Evolutionary conservation across 2,888 invertebrate species (phyloP), one percentile per base, ranked within the genome.

Genomic region (Hyalella azteca): DNA sequence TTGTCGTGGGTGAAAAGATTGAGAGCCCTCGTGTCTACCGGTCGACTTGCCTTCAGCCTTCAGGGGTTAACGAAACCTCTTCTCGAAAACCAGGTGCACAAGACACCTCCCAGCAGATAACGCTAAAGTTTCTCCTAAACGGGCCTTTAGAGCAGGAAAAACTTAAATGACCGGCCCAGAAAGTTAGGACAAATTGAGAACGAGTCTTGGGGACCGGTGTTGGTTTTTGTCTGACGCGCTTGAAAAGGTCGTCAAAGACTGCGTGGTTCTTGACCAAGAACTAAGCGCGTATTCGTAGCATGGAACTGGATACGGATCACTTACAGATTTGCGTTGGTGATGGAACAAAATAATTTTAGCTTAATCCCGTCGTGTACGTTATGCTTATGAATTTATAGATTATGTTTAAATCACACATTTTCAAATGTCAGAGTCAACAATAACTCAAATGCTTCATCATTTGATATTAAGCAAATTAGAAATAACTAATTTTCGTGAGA

Each of bases 141-240:
- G 66, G 66, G 66, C 36, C 66, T 66, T 66, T 66, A 66, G 36
- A 29, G 66, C 32, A 66, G 66, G 36, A 66, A 66, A 66, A 66
- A 66, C 66, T 66, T 66, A 66, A 66, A 66, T 66, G 66, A 66
- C 66, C 66, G 66, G 59, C 36, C 66, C 66, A 26, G 36, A 66
- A 66, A 66, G 66, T 66, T 66, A 66, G 66, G 66, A 36, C 66
- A 66, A 66, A 66, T 66, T 66, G 66, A 66, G 66, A 36, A 66
- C 66, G 66, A 66, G 66, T 66, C 66, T 36, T 66, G 36, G n/a
- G n/a, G n/a, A n/a, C n/a, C n/a, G n/a, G 19, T 66, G 66, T 66
- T 66, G 66, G 13, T 36, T 66, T 66, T 66, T 66, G 66, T 32
- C n/a, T 36, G 66, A 66, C 66, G 66, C 36, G 66, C 66, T 36